A percentile compares a stretch with the other conserved stretches of the same genome.
These are phyloP conservation scores for Ianthella basta DNA, from an alignment of 37 sponge, comb jelly and placozoan genomes.

Conservation along the genomic window DNA sequence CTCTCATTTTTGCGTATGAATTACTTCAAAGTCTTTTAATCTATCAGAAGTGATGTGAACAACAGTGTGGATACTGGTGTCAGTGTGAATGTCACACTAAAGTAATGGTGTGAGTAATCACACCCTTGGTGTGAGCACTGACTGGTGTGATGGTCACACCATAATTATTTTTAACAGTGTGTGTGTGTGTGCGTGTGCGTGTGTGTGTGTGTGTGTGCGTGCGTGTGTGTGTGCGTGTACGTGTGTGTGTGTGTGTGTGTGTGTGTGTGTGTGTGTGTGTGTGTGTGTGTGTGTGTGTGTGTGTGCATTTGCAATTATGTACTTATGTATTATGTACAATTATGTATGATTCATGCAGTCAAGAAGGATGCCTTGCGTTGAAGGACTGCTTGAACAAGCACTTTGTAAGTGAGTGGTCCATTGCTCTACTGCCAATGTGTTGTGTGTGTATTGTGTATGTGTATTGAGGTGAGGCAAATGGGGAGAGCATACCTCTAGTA, in stretches of 20 bases:
- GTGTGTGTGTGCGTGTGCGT: neutral
- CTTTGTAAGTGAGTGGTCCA: neutral
- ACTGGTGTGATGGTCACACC: no score
- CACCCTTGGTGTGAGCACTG: no score
- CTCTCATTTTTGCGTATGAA: no score
- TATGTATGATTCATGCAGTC: neutral
- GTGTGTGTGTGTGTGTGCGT: neutral
- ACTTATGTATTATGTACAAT: no score
- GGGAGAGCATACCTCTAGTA: no score
- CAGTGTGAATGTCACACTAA: no score
- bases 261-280: neutral
- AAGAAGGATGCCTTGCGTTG: neutral
- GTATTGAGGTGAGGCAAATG: no score
- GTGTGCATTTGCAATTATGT: neutral
- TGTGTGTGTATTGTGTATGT: neutral
- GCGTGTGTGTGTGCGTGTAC: neutral
- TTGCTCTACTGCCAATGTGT: neutral
- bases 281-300: conserved; percentile 32
- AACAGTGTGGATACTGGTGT: no score
- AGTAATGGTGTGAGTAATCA: no score
- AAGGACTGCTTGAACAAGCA: neutral
- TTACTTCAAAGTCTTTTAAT: no score
- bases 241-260: neutral
- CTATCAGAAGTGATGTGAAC: no score
- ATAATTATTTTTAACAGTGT: no score